Evolutionary conservation across 2,113 vertebrate species (phyloP), one percentile per base, ranked within the genome.

Genomic region (Chaetops frenatus): DNA sequence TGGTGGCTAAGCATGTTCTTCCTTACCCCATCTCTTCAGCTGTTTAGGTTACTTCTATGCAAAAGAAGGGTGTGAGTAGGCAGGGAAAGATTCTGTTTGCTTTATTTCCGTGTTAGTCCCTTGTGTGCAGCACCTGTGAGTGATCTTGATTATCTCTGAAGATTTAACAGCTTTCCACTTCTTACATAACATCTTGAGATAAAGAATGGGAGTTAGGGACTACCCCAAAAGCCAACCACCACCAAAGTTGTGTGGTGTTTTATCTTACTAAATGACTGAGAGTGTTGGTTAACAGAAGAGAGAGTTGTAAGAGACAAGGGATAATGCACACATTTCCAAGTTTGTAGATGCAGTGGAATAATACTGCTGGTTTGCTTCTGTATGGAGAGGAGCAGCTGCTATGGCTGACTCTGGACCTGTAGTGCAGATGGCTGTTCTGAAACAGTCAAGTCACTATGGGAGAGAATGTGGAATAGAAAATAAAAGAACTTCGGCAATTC

Each of bases 311-410:
- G 40, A 22, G 57, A 17, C 9, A 7, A 0, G 1, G 44, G 21
- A 12, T 67, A 29, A n/a, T 0, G 33, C 25, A 13, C 6, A 4
- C 3, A 5, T 13, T 58, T 47, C 45, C 1, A 6, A 22, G 29
- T 45, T 81, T 50, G 35, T 17, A 36, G 62, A 11, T 35, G 14
- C 15, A 5, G 31, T 36, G 58, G 29, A 70, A 19, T n/a, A 58
- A 44, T 28, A 4, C 24, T 86, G 48, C 64, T 90, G 89, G 6
- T 62, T 45, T 54, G 25, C 65, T 71, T 78, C 40, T 79, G 18
- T 28, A 4, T 17, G 27, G 92, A 44, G 27, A 23, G 25, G 65
- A 50, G 36, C 33, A 76, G 19, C 35, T 73, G 17, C 73, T 9
- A 0, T 18, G 20, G 51, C 57, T 84, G 54, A 13, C 36, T 80